Evolutionary conservation across 1,140 invertebrate genomes (phyloP).

Genomic region (Orchestia grillus): DNA sequence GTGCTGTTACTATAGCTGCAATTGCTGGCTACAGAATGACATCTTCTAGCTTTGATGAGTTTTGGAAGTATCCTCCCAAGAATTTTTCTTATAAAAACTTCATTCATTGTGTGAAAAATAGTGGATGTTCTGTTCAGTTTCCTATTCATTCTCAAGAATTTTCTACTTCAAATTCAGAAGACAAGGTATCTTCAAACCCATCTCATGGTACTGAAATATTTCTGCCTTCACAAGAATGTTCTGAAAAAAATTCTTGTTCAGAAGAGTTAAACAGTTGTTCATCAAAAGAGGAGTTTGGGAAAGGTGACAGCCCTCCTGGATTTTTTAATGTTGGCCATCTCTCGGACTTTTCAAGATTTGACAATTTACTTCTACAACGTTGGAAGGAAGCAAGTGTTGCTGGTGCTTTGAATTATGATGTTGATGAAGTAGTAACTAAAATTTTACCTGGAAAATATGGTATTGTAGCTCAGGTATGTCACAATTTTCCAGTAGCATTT

Average conservation of each 20-base stretch:
- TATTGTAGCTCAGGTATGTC: slow-evolving; percentile 68
- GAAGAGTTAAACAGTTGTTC: not conserved
- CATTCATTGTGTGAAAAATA: not conserved
- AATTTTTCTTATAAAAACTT: not conserved
- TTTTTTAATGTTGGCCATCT: not conserved
- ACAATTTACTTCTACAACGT: slow-evolving; percentile 60
- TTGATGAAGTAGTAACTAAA: slow-evolving; percentile 68
- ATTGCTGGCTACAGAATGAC: not conserved
- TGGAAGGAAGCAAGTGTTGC: slow-evolving; percentile 65
- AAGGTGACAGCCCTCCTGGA: not conserved
- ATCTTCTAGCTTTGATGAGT: not conserved
- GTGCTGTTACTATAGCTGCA: not conserved
- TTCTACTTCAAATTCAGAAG: not conserved
- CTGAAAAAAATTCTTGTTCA: not conserved
- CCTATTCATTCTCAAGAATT: not conserved
- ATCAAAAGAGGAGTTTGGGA: not conserved
- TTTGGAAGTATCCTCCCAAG: not conserved
- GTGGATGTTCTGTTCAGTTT: not conserved
- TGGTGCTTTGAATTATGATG: slow-evolving; percentile 68
- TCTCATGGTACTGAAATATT: not conserved
- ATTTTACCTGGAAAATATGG: slow-evolving; percentile 67
- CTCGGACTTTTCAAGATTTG: slow-evolving; percentile 60
- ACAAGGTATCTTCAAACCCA: not conserved
- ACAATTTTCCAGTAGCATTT: not conserved
- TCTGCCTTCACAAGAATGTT: not conserved